These are phyloP conservation scores for Stylophora pistillata DNA, from an alignment of 64 coral and sea anemone species.

Conservation along the genomic window DNA sequence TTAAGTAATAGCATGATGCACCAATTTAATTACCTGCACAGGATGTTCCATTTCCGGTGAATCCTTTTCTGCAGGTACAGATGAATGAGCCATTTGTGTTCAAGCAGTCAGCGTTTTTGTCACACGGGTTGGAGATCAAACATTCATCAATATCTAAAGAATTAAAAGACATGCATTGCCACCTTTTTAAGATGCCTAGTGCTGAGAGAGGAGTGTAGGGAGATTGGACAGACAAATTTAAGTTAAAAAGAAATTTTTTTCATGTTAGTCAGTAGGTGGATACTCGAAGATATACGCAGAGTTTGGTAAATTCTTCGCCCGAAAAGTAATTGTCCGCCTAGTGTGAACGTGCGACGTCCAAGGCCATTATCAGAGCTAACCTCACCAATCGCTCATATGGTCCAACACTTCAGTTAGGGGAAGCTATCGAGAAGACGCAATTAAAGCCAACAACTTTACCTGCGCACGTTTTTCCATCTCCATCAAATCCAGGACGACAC, in stretches of 20 bases:
- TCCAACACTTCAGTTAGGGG: too few relatives aligned
- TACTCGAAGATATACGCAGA: too few relatives aligned
- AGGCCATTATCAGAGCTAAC: too few relatives aligned
- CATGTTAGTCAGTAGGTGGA: too few relatives aligned
- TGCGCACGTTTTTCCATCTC: constrained; percentile 39
- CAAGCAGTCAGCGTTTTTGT: constrained; percentile 27
- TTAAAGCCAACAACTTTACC: too few relatives aligned
- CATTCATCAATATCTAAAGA: constrained; percentile 64
- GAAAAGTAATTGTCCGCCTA: too few relatives aligned
- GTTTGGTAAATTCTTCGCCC: background rate
- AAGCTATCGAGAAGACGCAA: too few relatives aligned
- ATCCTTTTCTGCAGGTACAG: constrained; percentile 50
- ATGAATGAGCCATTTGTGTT: constrained; percentile 36
- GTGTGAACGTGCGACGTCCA: too few relatives aligned
- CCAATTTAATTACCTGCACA: background rate
- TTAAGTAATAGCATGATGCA: too few relatives aligned
- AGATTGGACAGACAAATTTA: background rate
- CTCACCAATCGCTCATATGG: too few relatives aligned
- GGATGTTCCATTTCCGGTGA: constrained; percentile 38
- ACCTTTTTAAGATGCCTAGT: background rate
- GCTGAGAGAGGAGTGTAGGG: too few relatives aligned
- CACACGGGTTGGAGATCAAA: background rate
- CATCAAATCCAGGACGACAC: constrained; percentile 54
- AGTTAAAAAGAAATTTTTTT: background rate
- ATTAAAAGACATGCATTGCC: too few relatives aligned